Conservation (phyloP, 1,140 invertebrate genomes). For the Proales similis region DNA sequence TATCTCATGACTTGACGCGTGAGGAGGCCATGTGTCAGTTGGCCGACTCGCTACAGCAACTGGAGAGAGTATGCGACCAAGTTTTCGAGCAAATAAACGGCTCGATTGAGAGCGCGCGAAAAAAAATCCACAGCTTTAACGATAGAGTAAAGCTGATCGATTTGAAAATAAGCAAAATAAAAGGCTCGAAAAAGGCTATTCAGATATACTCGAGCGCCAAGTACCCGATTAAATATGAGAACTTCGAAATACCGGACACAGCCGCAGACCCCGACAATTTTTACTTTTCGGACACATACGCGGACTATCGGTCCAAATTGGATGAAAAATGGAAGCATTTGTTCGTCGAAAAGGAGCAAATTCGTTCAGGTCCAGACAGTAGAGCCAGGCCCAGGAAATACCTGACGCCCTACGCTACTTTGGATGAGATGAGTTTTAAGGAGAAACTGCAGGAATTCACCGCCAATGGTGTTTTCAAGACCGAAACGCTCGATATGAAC, state of each 20-base stretch:
- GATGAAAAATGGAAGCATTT: constrained; percentile 35
- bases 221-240: constrained; percentile 6
- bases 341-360: constrained; percentile 10
- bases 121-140: constrained; percentile 30
- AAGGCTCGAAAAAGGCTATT: constrained; percentile 32
- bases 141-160: constrained; percentile 13
- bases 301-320: constrained; percentile 1
- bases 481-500: not conserved
- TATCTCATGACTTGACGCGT: constrained; percentile 20
- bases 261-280: constrained; percentile 27
- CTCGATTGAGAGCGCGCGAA: constrained; percentile 3
- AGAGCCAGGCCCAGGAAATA: too few relatives aligned
- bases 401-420: constrained; percentile 9
- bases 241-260: constrained; percentile 10
- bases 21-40: constrained; percentile 36
- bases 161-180: constrained; percentile 13
- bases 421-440: constrained; percentile 31
- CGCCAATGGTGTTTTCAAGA: constrained; percentile 14
- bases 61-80: constrained; percentile 23
- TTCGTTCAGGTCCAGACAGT: too few relatives aligned
- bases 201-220: constrained; percentile 24
- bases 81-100: constrained; percentile 4
- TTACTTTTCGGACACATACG: not conserved
- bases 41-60: constrained; percentile 12
- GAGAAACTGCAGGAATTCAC: constrained; percentile 26